These are phyloP conservation scores for Bursaphelenchus okinawaensis DNA, from an alignment of 2,888 invertebrate genomes.

Conservation along the genomic window DNA sequence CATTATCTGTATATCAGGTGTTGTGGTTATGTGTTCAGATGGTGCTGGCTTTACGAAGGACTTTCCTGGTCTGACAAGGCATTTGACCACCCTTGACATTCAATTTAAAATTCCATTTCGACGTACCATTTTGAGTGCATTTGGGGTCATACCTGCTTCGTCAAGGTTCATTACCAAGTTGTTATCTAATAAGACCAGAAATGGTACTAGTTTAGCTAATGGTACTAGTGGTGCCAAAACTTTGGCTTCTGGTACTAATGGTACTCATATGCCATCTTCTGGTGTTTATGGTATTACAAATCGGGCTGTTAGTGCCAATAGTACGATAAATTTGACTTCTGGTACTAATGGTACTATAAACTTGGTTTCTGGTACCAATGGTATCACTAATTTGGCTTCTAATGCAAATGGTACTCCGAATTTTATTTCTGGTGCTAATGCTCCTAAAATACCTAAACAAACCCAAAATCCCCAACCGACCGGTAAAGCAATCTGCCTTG, in stretches of 20 bases:
- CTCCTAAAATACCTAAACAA: too few relatives aligned
- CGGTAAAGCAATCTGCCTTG: slow-evolving; percentile 67
- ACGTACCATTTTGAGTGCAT: slow-evolving; percentile 65
- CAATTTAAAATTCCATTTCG: slow-evolving; percentile 72
- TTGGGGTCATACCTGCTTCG: slow-evolving; percentile 25
- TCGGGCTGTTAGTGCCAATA: too few relatives aligned
- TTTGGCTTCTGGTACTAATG: too few relatives aligned
- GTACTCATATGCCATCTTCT: too few relatives aligned
- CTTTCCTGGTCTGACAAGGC: slow-evolving; percentile 61
- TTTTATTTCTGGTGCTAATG: too few relatives aligned
- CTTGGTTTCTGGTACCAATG: too few relatives aligned
- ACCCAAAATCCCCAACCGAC: neutral
- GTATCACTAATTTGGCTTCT: slow-evolving; percentile 60
- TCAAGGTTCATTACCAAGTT: neutral
- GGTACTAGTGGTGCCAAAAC: too few relatives aligned
- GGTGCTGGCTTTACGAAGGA: slow-evolving; percentile 59
- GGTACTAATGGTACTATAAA: too few relatives aligned
- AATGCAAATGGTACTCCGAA: slow-evolving; percentile 58
- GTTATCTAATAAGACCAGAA: too few relatives aligned
- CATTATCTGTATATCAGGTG: slow-evolving; percentile 73
- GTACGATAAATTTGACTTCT: too few relatives aligned
- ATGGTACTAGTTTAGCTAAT: too few relatives aligned
- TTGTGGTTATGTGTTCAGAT: slow-evolving; percentile 73
- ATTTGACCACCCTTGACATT: slow-evolving; percentile 68
- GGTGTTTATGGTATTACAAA: too few relatives aligned